phyloP scores from a whole-genome alignment of 2,797 vertebrate species.

The Thaleichthys pacificus region DNA sequence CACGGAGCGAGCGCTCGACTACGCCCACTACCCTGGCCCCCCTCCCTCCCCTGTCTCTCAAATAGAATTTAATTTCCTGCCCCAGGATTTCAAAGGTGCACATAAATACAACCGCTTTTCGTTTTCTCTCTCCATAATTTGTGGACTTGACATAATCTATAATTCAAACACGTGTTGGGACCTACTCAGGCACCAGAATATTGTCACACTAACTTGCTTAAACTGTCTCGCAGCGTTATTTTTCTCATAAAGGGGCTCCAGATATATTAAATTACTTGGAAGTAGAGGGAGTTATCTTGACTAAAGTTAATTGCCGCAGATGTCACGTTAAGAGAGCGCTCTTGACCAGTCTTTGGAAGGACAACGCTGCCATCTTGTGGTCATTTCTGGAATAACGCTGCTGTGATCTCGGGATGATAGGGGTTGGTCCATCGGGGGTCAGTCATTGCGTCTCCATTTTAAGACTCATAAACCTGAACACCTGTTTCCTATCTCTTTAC shows the following conservation, averaged over 20 bases:
- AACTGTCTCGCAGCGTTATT: conserved; percentile 59
- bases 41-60: conserved; percentile 36
- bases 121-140: conserved; percentile 43
- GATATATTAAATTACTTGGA: conserved; percentile 53
- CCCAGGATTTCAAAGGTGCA: conserved; percentile 67
- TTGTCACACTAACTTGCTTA: conserved; percentile 63
- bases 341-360: conserved; percentile 29
- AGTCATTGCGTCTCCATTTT: not conserved
- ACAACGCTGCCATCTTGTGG: conserved; percentile 55
- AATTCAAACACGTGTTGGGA: conserved; percentile 65
- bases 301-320: conserved; percentile 55
- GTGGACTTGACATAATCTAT: conserved; percentile 69
- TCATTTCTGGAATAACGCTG: conserved; percentile 13
- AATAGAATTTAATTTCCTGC: conserved; percentile 73
- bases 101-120: conserved; percentile 57
- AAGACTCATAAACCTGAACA: too few relatives aligned
- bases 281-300: conserved; percentile 54
- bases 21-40: not conserved
- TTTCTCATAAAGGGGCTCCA: conserved; percentile 30
- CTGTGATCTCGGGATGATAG: not conserved
- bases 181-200: conserved; percentile 46
- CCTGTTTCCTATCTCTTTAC: conserved; percentile 32
- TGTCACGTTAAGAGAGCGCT: conserved; percentile 30
- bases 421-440: not conserved
- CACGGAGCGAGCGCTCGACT: too few relatives aligned